phyloP scores from a whole-genome alignment of 2,113 vertebrate species.

The Scatophagus argus region DNA sequence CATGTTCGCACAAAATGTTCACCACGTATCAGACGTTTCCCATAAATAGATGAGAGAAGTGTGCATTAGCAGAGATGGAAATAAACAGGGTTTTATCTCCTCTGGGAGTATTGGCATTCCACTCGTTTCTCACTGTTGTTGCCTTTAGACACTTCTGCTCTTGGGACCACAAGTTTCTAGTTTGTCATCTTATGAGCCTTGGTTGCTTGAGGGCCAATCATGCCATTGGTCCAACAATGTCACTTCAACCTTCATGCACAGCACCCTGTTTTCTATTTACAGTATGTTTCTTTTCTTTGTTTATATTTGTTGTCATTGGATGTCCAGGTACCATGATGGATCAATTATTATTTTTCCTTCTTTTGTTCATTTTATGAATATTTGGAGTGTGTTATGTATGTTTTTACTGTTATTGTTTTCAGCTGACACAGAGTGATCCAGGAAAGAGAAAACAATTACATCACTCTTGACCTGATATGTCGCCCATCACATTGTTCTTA shows the following conservation, averaged over 20 bases:
- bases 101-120: constrained; percentile 55
- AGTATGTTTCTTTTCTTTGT: not conserved
- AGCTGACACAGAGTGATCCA: too few relatives aligned
- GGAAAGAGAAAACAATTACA: not conserved
- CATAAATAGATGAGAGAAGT: constrained; percentile 44
- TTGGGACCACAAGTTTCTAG: constrained; percentile 5
- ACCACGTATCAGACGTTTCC: constrained; percentile 55
- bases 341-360: not conserved
- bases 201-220: not conserved
- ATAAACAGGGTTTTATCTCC: constrained; percentile 57
- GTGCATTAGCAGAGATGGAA: constrained; percentile 42
- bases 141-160: constrained; percentile 29
- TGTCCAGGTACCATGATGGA: too few relatives aligned
- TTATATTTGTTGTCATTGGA: not conserved
- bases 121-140: constrained; percentile 44
- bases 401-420: too few relatives aligned
- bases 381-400: too few relatives aligned
- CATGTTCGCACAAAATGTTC: constrained; percentile 54
- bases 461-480: not conserved
- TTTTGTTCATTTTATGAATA: not conserved
- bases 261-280: not conserved
- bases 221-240: not conserved
- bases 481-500: not conserved
- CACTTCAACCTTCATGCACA: not conserved
- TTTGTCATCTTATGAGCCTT: not conserved